Conservation (phyloP, 2,113 vertebrate genomes). For the Euleptes europaea region DNA sequence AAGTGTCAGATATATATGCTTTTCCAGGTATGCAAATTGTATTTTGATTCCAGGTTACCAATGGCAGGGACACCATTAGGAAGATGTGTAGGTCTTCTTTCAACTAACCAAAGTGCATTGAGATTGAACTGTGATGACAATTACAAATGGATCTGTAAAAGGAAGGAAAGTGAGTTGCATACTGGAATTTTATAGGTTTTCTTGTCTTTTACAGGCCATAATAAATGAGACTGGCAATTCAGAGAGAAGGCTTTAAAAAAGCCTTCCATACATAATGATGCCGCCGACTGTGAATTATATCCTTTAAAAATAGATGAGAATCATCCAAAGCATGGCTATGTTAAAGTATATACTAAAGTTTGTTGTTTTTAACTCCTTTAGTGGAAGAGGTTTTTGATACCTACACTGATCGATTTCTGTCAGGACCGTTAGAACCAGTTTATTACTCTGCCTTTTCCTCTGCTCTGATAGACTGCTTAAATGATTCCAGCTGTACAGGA, state of each 20-base stretch:
- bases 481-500: slow-evolving; percentile 11
- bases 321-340: not conserved
- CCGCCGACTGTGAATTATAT: not conserved
- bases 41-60: not conserved
- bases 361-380: not conserved
- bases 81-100: slow-evolving; percentile 14
- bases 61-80: not conserved
- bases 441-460: not conserved
- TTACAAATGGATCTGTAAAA: slow-evolving; percentile 23
- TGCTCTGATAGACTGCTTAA: slow-evolving; percentile 18
- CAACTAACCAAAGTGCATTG: not conserved
- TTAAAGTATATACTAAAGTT: not conserved
- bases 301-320: not conserved
- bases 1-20: not conserved
- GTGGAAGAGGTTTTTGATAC: slow-evolving; percentile 19
- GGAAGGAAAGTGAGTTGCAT: slow-evolving; percentile 1
- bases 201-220: not conserved
- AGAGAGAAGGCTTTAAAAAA: not conserved
- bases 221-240: too few relatives aligned
- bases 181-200: not conserved
- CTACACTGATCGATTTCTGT: slow-evolving; percentile 7
- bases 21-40: not conserved
- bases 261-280: not conserved
- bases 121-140: not conserved
- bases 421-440: slow-evolving; percentile 12